These are phyloP conservation scores for Enteromius treurensis DNA, from an alignment of 2,797 vertebrate genomes.

Conservation along the genomic window DNA sequence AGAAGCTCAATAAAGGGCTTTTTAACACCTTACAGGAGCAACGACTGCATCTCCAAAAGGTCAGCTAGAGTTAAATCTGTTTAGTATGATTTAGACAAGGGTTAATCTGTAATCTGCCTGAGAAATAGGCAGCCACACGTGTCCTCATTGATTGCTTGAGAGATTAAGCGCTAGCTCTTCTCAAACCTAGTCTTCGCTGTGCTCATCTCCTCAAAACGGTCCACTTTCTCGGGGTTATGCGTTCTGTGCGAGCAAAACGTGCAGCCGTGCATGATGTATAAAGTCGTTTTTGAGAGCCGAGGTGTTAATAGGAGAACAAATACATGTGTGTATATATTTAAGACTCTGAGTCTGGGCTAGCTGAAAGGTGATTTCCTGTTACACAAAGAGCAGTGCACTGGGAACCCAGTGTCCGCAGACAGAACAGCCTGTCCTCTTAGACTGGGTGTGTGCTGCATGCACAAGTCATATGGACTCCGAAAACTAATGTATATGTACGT, in stretches of 20 bases:
- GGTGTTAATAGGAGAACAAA: conserved; percentile 14
- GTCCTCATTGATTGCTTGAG: conserved; percentile 43
- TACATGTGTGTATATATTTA: conserved; percentile 18
- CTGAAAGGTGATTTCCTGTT: conserved; percentile 45
- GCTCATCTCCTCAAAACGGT: background rate
- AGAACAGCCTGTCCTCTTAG: conserved; percentile 29
- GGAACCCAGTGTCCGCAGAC: conserved; percentile 35
- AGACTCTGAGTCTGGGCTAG: conserved; percentile 30
- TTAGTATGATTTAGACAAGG: conserved; percentile 46
- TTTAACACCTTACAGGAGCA: background rate
- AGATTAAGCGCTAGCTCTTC: conserved; percentile 60
- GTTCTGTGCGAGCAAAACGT: background rate
- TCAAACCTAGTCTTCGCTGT: conserved; percentile 18
- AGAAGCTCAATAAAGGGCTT: background rate
- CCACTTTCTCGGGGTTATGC: conserved; percentile 23
- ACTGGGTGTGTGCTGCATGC: conserved; percentile 44
- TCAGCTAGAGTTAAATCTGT: conserved; percentile 48
- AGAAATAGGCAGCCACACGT: conserved; percentile 51
- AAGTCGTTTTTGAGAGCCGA: conserved; percentile 24
- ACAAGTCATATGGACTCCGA: conserved; percentile 52
- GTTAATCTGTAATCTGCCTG: conserved; percentile 57
- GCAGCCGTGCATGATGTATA: background rate
- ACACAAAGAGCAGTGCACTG: conserved; percentile 16
- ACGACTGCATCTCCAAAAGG: conserved; percentile 21
- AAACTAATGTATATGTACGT: background rate